phyloP scores from a whole-genome alignment of 2,888 invertebrate genomes.

The Invenusta paracnida region DNA sequence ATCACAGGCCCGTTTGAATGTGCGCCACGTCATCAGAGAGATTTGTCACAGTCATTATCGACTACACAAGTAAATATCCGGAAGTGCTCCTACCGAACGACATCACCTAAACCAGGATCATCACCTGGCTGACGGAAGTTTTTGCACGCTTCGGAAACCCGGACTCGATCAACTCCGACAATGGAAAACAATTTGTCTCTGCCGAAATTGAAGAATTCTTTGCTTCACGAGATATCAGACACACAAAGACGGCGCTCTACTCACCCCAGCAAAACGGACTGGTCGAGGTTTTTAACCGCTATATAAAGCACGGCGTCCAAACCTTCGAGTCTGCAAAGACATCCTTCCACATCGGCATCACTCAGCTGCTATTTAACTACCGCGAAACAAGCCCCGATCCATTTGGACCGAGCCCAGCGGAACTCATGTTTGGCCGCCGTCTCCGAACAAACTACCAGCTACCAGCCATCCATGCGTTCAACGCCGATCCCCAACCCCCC shows the following conservation, averaged over 20 bases:
- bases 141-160: not conserved
- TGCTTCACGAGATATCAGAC: not conserved
- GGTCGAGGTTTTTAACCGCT: not conserved
- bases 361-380: not conserved
- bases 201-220: not conserved
- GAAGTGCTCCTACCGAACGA: not conserved
- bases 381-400: not conserved
- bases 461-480: not conserved
- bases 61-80: not conserved
- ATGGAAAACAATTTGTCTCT: not conserved
- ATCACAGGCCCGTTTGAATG: not conserved
- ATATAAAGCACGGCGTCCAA: not conserved
- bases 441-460: not conserved
- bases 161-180: not conserved
- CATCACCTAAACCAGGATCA: not conserved
- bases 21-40: not conserved
- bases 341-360: not conserved
- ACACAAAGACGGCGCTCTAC: not conserved
- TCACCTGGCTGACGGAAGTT: not conserved
- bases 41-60: not conserved
- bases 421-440: not conserved
- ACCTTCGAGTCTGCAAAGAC: not conserved
- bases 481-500: no score
- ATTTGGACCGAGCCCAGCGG: not conserved
- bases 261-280: not conserved